Conservation (phyloP, 2,113 vertebrate species). For the Progne subis region DNA sequence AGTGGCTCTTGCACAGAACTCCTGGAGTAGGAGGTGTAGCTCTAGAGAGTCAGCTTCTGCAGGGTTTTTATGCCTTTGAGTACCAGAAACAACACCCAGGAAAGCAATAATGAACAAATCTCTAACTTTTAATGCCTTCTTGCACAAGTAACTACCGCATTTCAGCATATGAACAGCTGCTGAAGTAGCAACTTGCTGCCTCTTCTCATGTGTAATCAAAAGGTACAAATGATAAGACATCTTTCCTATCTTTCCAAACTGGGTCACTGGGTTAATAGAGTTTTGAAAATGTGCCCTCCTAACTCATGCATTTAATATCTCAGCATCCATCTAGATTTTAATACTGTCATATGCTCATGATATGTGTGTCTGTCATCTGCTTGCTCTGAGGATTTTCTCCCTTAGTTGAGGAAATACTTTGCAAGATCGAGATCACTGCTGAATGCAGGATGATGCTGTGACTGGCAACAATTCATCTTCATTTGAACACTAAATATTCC, state of each 20-base stretch:
- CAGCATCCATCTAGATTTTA: background rate
- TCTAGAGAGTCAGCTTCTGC: background rate
- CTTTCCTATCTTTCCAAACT: background rate
- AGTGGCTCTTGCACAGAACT: background rate
- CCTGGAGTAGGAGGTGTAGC: background rate
- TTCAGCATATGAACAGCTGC: background rate
- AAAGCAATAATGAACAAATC: background rate
- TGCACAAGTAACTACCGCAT: background rate
- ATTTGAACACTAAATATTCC: slow-evolving; percentile 13
- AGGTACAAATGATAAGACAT: background rate
- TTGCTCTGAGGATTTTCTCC: slow-evolving; percentile 4
- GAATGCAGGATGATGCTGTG: slow-evolving; percentile 4
- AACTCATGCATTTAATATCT: background rate
- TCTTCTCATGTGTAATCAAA: background rate
- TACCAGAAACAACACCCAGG: background rate
- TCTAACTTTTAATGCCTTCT: background rate
- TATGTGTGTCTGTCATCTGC: background rate
- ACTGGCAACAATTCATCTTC: slow-evolving; percentile 2
- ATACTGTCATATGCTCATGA: background rate
- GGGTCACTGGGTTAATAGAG: slow-evolving; percentile 32
- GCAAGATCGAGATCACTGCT: background rate
- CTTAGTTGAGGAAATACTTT: background rate
- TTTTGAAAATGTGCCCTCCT: background rate
- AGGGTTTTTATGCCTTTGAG: background rate
- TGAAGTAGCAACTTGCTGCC: background rate